Base-by-base conservation (phyloP, 2,888 invertebrate genomes). In the Ennomos quercinarius region DNA sequence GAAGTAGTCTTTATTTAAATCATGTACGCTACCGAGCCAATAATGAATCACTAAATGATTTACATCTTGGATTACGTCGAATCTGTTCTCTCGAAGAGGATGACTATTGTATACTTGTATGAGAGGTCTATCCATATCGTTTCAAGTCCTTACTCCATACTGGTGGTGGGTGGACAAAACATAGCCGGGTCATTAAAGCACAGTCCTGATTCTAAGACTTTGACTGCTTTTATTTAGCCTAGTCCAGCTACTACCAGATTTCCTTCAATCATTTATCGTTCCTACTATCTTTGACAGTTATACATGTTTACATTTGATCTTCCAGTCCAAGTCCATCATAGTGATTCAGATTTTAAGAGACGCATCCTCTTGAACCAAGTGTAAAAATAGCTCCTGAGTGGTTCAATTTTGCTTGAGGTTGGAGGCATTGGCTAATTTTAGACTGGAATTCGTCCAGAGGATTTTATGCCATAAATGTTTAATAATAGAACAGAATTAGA, bases 351-450 rank as follows among this genome's bases (percentile, higher is more conserved):
- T 58, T 59, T 72, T 74, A 73, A 76, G 64, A 76, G 74, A 64
- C 56, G 78, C 80, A 79, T 82, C 81, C 80, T 78, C 64, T 70
- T 71, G 73, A 72, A 71, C 66, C 61, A 67, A 27, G 61, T 59
- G 68, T 73, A 73, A 69, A 81, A 83, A 83, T 83, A 83, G 70
- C 73, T 59, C 52, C 64, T 60, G 70, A 72, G 56, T 66, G 66
- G 71, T 71, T 74, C 73, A 74, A 68, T 72, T 74, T 66, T 69
- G 17, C 61, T 67, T 71, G 68, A 72, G 68, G 71, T 70, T 71
- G 76, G 76, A 74, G 80, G 71, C 66, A 57, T 62, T 35, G 12
- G 54, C 78, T 84, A 82, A 74, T 68, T 81, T 76, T 83, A 82
- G 82, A 76, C 49, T 47, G 60, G 59, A 50, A 10, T 61, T 37